Conservation (phyloP, 2,888 invertebrate genomes). For the Caenorhabditis doughertyi region DNA sequence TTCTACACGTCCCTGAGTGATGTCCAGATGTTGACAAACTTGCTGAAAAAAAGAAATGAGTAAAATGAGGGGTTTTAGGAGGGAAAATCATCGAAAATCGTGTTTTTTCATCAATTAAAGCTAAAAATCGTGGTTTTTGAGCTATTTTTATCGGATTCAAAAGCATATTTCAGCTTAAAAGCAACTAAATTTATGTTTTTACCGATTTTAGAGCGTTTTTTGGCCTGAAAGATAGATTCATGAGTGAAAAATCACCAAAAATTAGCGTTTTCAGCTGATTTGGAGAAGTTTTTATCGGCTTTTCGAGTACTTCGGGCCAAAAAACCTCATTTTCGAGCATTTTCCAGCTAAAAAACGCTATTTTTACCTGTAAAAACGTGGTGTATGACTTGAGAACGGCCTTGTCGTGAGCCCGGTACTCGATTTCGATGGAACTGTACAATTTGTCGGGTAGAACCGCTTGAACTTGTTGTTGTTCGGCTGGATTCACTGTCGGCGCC, state of each 20-base stretch:
- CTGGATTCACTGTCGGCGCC: slow-evolving; percentile 59
- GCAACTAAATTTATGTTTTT: no score
- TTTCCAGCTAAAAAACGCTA: background rate
- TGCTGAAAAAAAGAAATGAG: slow-evolving; percentile 61
- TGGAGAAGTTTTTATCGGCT: slow-evolving; percentile 1
- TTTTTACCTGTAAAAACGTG: slow-evolving; percentile 77
- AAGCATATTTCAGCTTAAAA: no score
- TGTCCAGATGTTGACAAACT: slow-evolving; percentile 74
- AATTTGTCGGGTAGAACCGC: slow-evolving; percentile 57
- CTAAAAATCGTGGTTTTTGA: no score
- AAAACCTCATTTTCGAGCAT: background rate
- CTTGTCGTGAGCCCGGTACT: slow-evolving; percentile 80
- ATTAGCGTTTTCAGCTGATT: slow-evolving; percentile 7
- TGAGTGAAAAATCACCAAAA: background rate
- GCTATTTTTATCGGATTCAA: no score
- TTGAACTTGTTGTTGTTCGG: slow-evolving; percentile 63
- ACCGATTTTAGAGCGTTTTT: no score
- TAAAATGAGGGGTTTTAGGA: background rate
- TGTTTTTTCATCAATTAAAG: no score
- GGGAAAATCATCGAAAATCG: no score
- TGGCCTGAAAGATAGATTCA: no score
- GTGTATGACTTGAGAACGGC: slow-evolving; percentile 80
- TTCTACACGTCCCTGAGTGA: slow-evolving; percentile 68
- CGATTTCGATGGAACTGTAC: slow-evolving; percentile 75
- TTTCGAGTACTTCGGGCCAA: background rate